Base-by-base conservation (phyloP, 2,113 vertebrate species). In the Cottus gobio region DNA sequence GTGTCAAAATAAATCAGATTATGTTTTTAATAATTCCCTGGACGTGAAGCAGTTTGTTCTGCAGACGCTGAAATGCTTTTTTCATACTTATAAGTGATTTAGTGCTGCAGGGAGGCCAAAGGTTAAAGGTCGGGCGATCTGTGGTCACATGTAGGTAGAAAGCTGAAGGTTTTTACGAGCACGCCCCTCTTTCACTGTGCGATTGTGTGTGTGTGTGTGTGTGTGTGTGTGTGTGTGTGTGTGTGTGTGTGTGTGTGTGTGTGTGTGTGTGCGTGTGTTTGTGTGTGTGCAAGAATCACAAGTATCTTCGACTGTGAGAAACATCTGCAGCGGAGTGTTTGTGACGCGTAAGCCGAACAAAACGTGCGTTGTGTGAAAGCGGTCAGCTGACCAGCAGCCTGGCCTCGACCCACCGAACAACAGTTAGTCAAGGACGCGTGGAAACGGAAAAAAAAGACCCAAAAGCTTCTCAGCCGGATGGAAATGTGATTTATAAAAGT, bases 301-400 rank as follows among this genome's bases (percentile, higher is more conserved):
- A n/a, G 26, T 20, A 24, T 56, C 39, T 73, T 70, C 42, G 28
- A 84, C 68, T 77, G 75, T 74, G 62, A 70, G 70, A 79, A 84
- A 86, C 63, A 52, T 56, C 28, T 20, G 48, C 5, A 18, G 20
- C 56, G 15, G 31, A 30, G 36, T 58, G 68, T 46, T 39, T 64
- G 54, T 88, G 89, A 88, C 82, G 80, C 75, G 50, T 31, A 5
- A 80, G 58, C 36, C 18, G 44, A 89, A 91, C 87, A 91, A 80
- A 85, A 84, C 58, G 1, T n/a, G 76, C 46, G 69, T 89, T 91
- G 83, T 89, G 7, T 86, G 66, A 68, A 26, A 10, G 62, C 15
- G 50, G 68, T 91, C 90, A 91, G 90, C 86, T 91, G 90, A 91
- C 82, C 20, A 71, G 79, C 70, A 60, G 67, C 67, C 18, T 67